phyloP scores from a whole-genome alignment of 2,888 invertebrate species.

The Boloria euphrosyne region DNA sequence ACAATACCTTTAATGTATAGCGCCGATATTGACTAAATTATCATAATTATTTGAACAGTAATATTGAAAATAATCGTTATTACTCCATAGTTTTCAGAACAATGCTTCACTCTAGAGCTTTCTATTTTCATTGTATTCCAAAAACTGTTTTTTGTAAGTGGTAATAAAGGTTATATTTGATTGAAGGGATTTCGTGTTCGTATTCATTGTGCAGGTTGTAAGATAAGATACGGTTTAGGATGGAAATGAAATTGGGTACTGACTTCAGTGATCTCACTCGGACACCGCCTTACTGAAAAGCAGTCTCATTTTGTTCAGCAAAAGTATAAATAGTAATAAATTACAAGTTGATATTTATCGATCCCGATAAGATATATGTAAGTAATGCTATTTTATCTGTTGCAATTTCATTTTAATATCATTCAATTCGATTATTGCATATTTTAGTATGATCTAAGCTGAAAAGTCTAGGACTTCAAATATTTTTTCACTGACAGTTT shows the following conservation, averaged over 20 bases:
- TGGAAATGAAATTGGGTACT: conserved; percentile 44
- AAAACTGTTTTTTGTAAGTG: not conserved
- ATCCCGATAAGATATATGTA: not conserved
- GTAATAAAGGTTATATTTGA: conserved; percentile 23
- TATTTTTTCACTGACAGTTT: too few relatives aligned
- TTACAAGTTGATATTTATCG: not conserved
- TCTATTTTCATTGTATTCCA: too few relatives aligned
- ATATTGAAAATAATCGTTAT: conserved; percentile 36
- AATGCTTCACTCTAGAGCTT: too few relatives aligned
- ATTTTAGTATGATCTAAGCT: too few relatives aligned
- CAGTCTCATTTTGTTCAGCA: conserved; percentile 6
- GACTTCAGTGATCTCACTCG: conserved; percentile 37
- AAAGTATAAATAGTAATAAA: not conserved
- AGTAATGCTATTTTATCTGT: too few relatives aligned
- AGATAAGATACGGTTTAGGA: conserved; percentile 45
- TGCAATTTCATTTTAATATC: too few relatives aligned
- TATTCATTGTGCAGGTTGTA: conserved; percentile 18
- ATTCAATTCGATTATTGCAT: too few relatives aligned
- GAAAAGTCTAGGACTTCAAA: too few relatives aligned
- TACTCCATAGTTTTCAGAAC: conserved; percentile 11
- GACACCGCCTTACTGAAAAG: conserved; percentile 29
- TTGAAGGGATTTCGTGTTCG: not conserved
- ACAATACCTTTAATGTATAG: conserved; percentile 5
- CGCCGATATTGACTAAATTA: not conserved
- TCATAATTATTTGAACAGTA: too few relatives aligned